phyloP scores from a whole-genome alignment of 2,888 invertebrate genomes.

The Melikaiella ostensackeni region DNA sequence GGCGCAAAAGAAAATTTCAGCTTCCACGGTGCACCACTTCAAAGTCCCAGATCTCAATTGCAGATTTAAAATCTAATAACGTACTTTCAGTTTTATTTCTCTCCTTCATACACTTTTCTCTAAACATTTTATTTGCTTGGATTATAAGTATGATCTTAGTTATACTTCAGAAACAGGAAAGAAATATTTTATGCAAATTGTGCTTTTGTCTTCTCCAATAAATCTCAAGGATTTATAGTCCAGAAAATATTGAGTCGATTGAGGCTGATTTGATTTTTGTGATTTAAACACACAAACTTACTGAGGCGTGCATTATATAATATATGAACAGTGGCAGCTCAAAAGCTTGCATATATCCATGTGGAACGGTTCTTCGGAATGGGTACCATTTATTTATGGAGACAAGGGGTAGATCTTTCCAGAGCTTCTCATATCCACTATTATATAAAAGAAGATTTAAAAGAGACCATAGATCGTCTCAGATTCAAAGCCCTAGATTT shows the following conservation, averaged over 20 bases:
- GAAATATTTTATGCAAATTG: not conserved
- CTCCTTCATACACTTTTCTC: not conserved
- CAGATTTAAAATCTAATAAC: conserved; percentile 33
- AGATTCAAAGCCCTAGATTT: conserved; percentile 13
- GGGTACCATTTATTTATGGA: conserved; percentile 51
- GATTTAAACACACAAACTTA: conserved; percentile 20
- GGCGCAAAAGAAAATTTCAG: conserved; percentile 47
- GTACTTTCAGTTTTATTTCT: conserved; percentile 1
- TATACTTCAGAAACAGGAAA: too few relatives aligned
- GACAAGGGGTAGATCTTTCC: conserved; percentile 40
- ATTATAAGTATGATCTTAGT: not conserved
- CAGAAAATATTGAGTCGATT: not conserved
- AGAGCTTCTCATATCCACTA: conserved; percentile 27
- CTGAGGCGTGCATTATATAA: conserved; percentile 22
- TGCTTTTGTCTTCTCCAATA: not conserved
- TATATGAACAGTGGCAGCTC: conserved; percentile 25
- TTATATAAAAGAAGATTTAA: conserved; percentile 28
- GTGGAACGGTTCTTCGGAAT: conserved; percentile 48
- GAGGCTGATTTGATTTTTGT: not conserved
- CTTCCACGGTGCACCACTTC: conserved; percentile 38
- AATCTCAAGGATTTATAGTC: not conserved
- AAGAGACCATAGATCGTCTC: conserved; percentile 20
- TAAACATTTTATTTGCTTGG: not conserved
- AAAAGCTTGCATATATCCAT: conserved; percentile 33
- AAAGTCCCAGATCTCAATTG: conserved; percentile 14